A percentile compares a stretch with the other conserved stretches of the same genome.
Evolutionary conservation across 2,113 vertebrate genomes (phyloP).

Genomic region (Megaceryle torquata): DNA sequence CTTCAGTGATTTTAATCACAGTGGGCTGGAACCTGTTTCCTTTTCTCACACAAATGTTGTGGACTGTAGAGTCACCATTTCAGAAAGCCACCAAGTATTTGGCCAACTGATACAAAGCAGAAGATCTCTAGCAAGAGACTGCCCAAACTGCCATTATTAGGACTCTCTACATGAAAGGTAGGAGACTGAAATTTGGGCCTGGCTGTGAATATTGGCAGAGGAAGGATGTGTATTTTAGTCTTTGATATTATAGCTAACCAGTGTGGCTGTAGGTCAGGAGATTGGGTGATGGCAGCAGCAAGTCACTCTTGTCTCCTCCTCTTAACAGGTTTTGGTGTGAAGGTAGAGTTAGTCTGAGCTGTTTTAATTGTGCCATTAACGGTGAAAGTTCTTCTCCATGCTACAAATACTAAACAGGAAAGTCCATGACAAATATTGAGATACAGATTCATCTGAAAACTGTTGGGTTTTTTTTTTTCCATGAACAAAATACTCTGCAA

Average conservation of each 20-base stretch:
- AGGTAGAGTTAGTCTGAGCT: neutral
- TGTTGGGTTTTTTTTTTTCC: neutral
- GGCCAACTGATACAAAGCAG: neutral
- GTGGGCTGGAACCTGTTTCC: neutral
- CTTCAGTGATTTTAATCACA: neutral
- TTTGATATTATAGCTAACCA: neutral
- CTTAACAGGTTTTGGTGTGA: neutral
- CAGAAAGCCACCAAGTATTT: neutral
- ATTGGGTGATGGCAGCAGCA: neutral
- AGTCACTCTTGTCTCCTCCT: neutral
- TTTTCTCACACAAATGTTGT: neutral
- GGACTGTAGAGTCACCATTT: neutral
- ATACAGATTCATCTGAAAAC: neutral
- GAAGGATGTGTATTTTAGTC: neutral
- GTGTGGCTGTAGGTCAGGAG: neutral
- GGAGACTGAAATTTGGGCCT: neutral
- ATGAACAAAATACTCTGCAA: neutral
- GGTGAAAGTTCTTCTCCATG: neutral
- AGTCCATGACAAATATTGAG: fast-evolving
- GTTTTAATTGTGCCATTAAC: neutral
- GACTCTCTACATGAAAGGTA: neutral
- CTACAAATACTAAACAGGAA: neutral
- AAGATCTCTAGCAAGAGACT: neutral
- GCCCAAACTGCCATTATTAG: neutral
- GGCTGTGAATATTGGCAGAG: neutral